Evolutionary conservation across 2,797 vertebrate species (phyloP).

Genomic region (Pseudochromis fuscus): DNA sequence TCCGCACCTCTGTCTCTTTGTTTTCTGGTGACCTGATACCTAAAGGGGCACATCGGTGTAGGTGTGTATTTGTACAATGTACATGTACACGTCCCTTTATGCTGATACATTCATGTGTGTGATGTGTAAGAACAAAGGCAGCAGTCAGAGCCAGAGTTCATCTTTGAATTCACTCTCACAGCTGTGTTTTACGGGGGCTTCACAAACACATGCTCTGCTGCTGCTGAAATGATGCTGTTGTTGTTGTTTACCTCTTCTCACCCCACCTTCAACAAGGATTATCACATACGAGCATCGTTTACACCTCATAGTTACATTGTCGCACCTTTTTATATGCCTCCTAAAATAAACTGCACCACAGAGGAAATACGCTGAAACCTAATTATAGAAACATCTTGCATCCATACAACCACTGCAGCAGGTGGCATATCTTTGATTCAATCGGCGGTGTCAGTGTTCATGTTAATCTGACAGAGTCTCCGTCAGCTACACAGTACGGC

Average conservation of each 20-base stretch:
- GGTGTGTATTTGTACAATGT: constrained; percentile 13
- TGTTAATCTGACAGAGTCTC: constrained; percentile 47
- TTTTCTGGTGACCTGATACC: constrained; percentile 31
- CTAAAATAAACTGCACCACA: not conserved
- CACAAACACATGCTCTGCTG: constrained; percentile 12
- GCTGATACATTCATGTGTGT: constrained; percentile 16
- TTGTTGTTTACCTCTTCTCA: constrained; percentile 2
- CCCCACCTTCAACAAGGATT: constrained; percentile 20
- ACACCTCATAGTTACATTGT: constrained; percentile 37
- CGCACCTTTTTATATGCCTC: constrained; percentile 5
- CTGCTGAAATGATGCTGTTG: constrained; percentile 2
- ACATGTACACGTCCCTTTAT: constrained; percentile 18
- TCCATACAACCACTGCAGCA: constrained; percentile 5
- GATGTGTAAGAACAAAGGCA: constrained; percentile 61
- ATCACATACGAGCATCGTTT: constrained; percentile 32
- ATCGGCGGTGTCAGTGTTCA: constrained; percentile 25
- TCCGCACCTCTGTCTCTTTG: constrained; percentile 30
- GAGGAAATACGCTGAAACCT: constrained; percentile 36
- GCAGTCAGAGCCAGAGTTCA: constrained; percentile 13
- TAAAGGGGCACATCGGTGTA: constrained; percentile 21
- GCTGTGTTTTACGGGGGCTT: constrained; percentile 17
- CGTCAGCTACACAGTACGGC: constrained; percentile 49
- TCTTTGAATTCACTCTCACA: constrained; percentile 38
- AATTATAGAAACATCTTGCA: constrained; percentile 27
- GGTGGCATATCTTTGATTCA: constrained; percentile 23